Evolutionary conservation across 2,888 invertebrate genomes (phyloP).

Genomic region (Heteropelma amictum): DNA sequence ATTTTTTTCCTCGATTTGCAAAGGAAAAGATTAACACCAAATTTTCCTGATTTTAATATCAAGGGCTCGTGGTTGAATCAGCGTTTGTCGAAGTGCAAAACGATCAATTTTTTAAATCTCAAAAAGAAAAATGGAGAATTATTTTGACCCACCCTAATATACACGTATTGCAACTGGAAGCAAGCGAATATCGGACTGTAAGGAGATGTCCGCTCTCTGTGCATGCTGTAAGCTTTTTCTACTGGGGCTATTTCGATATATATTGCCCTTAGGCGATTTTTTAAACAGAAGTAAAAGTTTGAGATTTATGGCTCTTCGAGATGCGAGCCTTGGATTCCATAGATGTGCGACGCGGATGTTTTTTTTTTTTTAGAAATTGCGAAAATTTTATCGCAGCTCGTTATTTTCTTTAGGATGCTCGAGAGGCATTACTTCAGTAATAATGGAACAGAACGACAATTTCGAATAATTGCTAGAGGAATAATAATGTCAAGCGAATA

Average conservation of each 20-base stretch:
- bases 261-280: constrained; percentile 16
- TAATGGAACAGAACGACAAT: background rate
- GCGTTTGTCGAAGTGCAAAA: too few relatives aligned
- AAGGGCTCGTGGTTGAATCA: too few relatives aligned
- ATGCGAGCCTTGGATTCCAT: background rate
- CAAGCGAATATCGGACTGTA: background rate
- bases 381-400: background rate
- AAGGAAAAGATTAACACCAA: too few relatives aligned
- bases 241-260: constrained; percentile 2
- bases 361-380: background rate
- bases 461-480: background rate
- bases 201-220: constrained; percentile 18
- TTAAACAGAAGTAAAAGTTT: constrained; percentile 11
- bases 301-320: constrained; percentile 1
- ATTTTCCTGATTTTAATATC: too few relatives aligned
- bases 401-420: background rate
- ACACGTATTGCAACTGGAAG: background rate
- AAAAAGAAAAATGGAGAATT: too few relatives aligned
- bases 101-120: too few relatives aligned
- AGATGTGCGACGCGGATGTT: background rate
- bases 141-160: too few relatives aligned
- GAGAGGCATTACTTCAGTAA: too few relatives aligned
- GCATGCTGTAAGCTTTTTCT: constrained; percentile 5
- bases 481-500: too few relatives aligned
- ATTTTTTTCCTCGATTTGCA: too few relatives aligned